Percentiles rank a stretch among this genome's conserved stretches.
These are phyloP conservation scores for Xenentodon cancila DNA, from an alignment of 2,797 vertebrate species.

Conservation along the genomic window DNA sequence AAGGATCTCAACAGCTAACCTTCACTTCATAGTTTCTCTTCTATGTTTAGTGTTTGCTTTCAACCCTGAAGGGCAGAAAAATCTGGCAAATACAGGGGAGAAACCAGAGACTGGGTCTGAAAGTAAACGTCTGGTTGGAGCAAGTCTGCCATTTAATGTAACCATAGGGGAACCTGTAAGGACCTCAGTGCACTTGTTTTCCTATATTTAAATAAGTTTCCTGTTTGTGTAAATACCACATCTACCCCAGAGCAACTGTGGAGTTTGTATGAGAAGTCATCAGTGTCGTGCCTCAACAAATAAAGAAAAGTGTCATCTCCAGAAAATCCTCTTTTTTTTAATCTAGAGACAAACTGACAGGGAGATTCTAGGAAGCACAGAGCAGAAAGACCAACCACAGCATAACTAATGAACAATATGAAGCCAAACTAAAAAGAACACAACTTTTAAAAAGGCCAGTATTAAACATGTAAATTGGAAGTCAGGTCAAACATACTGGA, in stretches of 20 bases:
- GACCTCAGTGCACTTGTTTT: neutral
- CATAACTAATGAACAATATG: constrained; percentile 27
- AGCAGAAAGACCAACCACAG: constrained; percentile 32
- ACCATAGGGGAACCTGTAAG: neutral
- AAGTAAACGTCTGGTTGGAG: too few relatives aligned
- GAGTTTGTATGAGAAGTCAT: neutral
- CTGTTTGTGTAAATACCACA: constrained; percentile 12
- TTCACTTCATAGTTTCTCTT: too few relatives aligned
- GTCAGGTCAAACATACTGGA: constrained; percentile 3
- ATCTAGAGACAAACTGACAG: constrained; percentile 29
- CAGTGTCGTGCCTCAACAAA: constrained; percentile 14
- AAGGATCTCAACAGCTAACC: too few relatives aligned
- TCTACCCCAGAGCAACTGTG: neutral
- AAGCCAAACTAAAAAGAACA: constrained; percentile 18
- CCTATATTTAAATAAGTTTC: neutral
- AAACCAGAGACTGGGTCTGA: too few relatives aligned
- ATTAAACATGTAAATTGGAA: constrained; percentile 20
- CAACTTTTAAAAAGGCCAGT: neutral
- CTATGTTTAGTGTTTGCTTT: too few relatives aligned
- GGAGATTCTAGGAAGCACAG: constrained; percentile 23
- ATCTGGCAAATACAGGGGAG: too few relatives aligned
- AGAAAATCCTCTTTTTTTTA: constrained; percentile 21
- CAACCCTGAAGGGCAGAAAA: too few relatives aligned
- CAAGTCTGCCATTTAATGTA: constrained; percentile 1
- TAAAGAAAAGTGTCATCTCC: constrained; percentile 7